Evolutionary conservation across 2,797 vertebrate species (phyloP).

Genomic region (Brachymystax lenok): DNA sequence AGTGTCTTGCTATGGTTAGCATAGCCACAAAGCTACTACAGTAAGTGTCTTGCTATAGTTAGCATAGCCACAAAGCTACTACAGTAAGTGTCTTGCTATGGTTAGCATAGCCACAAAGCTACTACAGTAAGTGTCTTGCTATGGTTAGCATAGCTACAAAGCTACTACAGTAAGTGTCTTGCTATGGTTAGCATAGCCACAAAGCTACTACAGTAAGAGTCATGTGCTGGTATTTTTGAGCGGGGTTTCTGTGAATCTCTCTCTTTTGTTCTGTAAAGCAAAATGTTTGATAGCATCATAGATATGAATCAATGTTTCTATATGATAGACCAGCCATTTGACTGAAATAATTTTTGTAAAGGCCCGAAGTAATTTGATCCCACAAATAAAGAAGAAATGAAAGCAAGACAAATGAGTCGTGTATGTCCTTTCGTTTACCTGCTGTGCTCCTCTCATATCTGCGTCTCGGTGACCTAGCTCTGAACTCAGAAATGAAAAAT

Average conservation of each 20-base stretch:
- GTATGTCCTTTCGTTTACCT: constrained; percentile 63
- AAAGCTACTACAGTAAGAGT: neutral
- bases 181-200: neutral
- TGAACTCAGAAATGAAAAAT: constrained; percentile 83
- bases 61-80: neutral
- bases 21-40: too few relatives aligned
- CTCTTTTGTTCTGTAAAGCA: constrained; percentile 21
- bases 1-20: neutral
- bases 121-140: neutral
- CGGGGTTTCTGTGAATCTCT: neutral
- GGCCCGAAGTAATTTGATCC: constrained; percentile 38
- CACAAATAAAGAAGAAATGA: neutral
- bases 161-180: neutral
- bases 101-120: neutral
- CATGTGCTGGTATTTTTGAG: neutral
- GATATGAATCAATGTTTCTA: constrained; percentile 30
- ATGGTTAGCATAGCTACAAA: too few relatives aligned
- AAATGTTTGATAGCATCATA: constrained; percentile 28
- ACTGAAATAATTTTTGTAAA: constrained; percentile 34
- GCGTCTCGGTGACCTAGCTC: constrained; percentile 70
- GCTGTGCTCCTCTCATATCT: constrained; percentile 65
- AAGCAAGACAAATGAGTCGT: constrained; percentile 47
- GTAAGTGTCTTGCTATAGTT: neutral
- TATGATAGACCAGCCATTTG: constrained; percentile 22
- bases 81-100: neutral